phyloP scores from a whole-genome alignment of 2,113 vertebrate genomes.

The Nothocercus julius region DNA sequence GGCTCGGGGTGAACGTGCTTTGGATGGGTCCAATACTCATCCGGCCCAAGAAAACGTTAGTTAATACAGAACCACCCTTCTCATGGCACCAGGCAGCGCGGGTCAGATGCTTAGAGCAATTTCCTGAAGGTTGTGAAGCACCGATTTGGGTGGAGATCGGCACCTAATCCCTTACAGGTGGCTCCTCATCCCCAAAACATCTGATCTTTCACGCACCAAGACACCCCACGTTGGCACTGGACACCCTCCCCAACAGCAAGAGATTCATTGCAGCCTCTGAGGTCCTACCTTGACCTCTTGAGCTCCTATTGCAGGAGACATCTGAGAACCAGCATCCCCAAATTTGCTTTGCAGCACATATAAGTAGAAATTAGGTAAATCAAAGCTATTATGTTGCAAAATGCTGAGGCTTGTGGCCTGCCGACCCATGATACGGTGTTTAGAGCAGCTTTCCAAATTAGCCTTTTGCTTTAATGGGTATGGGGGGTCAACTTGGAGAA shows the following conservation, averaged over 20 bases:
- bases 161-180: not conserved
- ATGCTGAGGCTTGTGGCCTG: not conserved
- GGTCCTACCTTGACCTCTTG: not conserved
- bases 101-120: not conserved
- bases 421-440: accelerated
- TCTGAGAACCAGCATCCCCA: not conserved
- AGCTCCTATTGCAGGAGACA: not conserved
- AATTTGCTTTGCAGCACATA: not conserved
- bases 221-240: not conserved
- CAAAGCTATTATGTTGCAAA: not conserved
- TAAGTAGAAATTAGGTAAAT: not conserved
- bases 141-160: not conserved
- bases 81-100: not conserved
- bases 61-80: not conserved
- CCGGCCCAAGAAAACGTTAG: too few relatives aligned
- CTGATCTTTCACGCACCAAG: not conserved
- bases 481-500: not conserved
- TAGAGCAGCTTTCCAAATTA: not conserved
- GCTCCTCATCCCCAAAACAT: not conserved
- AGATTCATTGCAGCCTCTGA: not conserved
- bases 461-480: not conserved
- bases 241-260: not conserved
- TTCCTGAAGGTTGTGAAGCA: not conserved
- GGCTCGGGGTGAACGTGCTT: not conserved
- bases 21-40: too few relatives aligned